Percentiles rank a stretch among this genome's conserved stretches.
Conservation (phyloP, 2,797 vertebrate genomes). For the Catostomus latipinnis region DNA sequence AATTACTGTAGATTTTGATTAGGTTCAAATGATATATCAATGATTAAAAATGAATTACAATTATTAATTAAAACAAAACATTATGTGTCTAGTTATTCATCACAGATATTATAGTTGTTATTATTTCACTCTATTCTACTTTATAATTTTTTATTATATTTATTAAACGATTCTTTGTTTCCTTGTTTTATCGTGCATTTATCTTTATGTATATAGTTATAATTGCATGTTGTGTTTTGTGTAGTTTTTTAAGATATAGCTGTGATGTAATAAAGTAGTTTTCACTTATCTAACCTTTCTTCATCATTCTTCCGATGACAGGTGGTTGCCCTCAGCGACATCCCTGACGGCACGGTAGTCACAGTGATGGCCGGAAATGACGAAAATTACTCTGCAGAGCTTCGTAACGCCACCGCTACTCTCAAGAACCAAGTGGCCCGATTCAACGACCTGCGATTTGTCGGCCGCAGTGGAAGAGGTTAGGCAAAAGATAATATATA, state of each 20-base stretch:
- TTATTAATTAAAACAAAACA: no score
- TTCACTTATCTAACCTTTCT: not conserved
- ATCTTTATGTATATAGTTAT: no score
- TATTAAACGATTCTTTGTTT: no score
- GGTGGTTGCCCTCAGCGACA: slow-evolving; percentile 93
- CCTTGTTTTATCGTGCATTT: no score
- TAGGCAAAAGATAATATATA: not conserved
- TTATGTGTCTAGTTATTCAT: no score
- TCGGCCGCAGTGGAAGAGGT: slow-evolving; percentile 97
- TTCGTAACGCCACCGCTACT: slow-evolving; percentile 92
- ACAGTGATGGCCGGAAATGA: slow-evolving; percentile 98
- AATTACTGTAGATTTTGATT: not conserved
- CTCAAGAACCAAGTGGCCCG: slow-evolving; percentile 96
- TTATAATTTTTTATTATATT: no score
- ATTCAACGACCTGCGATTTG: slow-evolving; percentile 96
- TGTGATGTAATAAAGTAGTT: not conserved
- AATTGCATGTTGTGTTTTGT: not conserved
- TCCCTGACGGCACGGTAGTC: slow-evolving; percentile 93
- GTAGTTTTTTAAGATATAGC: not conserved
- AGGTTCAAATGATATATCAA: no score
- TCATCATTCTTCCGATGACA: slow-evolving; percentile 57
- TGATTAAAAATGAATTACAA: no score
- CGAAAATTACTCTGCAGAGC: slow-evolving; percentile 96
- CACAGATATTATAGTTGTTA: no score
- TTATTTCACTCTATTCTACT: no score